Base-by-base conservation (phyloP, 2,113 vertebrate genomes). In the Glaucidium brasilianum region DNA sequence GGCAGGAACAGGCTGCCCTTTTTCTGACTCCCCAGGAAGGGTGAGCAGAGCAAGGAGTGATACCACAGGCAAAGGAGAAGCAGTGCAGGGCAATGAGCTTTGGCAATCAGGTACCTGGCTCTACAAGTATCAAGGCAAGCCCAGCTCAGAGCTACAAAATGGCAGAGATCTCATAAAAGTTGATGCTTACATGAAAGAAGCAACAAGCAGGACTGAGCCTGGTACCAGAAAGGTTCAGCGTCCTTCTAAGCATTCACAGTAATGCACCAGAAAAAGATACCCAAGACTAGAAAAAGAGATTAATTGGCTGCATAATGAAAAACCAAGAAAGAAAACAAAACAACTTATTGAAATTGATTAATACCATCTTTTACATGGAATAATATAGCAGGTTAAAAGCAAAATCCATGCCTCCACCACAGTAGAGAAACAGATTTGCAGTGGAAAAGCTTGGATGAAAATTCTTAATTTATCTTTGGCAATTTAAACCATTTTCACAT, bases 281-380 rank as follows among this genome's bases (percentile, higher is more conserved):
- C 6, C 25, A 63, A 43, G 45, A 63, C 56, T 7, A 76, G 30
- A 79, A 79, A 60, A 73, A 73, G 59, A 90, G 77, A 82, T 91
- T 75, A 94, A 88, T 0, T 84, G 52, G 26, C 27, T 52, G 37
- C 49, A 94, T 63, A 92, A 91, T 23, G 19, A 87, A 84, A 86
- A 88, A 68, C 19, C 55, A 50, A 81, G 35, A 91, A 90, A 75
- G 53, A 47, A 90, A 85, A 89, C n/a, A 85, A 92, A 89, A 80
- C 71, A 79, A 64, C 25, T 83, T 84, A 84, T 47, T 2, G 1
- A 75, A 92, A 45, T 4, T 80, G 88, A 87, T 72, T 94, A 91
- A 91, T 60, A 60, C 12, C 6, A 79, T 39, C 12, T 67, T 45
- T 60, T 84, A 59, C 1, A 6, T 35, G 52, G 75, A 78, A 91